Percentiles rank a stretch among this genome's conserved stretches.
These are phyloP conservation scores for Calliopum simillimum DNA, from an alignment of 2,888 invertebrate species.

Conservation along the genomic window DNA sequence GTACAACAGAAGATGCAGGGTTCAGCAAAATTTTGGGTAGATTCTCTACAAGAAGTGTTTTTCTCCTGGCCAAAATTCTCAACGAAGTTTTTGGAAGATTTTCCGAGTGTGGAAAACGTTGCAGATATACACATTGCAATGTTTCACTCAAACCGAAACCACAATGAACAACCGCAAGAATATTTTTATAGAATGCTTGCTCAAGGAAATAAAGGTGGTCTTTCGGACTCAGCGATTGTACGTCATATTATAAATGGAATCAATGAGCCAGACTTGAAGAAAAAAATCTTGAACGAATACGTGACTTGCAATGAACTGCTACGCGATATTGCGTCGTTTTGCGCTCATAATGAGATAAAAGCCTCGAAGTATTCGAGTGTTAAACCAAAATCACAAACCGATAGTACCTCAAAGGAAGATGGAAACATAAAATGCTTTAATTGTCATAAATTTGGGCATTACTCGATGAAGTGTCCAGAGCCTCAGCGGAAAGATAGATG, in stretches of 20 bases:
- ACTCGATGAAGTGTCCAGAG: constrained; percentile 32
- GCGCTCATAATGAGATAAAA: constrained; percentile 34
- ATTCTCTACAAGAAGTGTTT: too few relatives aligned
- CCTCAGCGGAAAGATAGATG: constrained; percentile 36
- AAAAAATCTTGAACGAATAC: too few relatives aligned
- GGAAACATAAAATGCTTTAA: constrained; percentile 33
- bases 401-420: not conserved
- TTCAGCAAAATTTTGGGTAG: too few relatives aligned
- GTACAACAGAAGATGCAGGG: too few relatives aligned
- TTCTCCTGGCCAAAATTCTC: constrained; percentile 30
- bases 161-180: not conserved
- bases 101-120: constrained; percentile 32
- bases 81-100: not conserved
- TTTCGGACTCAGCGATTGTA: too few relatives aligned
- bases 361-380: not conserved
- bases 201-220: too few relatives aligned
- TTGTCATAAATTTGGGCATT: constrained; percentile 35
- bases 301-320: too few relatives aligned
- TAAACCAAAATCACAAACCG: constrained; percentile 9
- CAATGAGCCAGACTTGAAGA: too few relatives aligned
- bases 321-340: constrained; percentile 35
- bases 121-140: constrained; percentile 28
- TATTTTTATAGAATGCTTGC: not conserved
- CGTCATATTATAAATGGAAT: too few relatives aligned
- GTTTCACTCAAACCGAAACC: constrained; percentile 17